These are phyloP conservation scores for Hololepta plana DNA, from an alignment of 2,888 invertebrate species.

Conservation along the genomic window DNA sequence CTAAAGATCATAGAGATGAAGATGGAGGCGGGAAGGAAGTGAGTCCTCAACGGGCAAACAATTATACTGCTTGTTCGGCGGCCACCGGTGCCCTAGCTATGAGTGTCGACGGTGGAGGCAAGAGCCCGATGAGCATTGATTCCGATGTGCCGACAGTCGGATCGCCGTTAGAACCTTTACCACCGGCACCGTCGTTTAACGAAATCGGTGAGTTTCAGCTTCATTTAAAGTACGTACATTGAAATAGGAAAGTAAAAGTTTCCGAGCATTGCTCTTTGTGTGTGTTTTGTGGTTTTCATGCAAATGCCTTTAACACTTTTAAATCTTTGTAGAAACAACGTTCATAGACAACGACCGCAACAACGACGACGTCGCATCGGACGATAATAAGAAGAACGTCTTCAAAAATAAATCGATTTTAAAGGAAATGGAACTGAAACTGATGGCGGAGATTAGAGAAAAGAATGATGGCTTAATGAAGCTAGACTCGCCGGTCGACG, in stretches of 20 bases:
- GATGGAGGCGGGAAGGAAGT: constrained; percentile 21
- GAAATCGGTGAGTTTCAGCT: constrained; percentile 18
- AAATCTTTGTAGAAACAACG: no score
- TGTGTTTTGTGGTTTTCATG: no score
- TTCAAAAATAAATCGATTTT: constrained; percentile 38
- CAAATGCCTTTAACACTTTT: no score
- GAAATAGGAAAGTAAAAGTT: no score
- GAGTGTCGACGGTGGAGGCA: constrained; percentile 22
- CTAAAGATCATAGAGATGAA: constrained; percentile 31
- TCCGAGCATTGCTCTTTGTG: no score
- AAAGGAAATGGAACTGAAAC: constrained; percentile 70
- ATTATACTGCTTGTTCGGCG: no score
- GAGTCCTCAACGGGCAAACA: constrained; percentile 23
- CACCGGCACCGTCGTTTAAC: constrained; percentile 22
- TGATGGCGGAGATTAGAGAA: constrained; percentile 72
- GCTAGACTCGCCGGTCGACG: no score
- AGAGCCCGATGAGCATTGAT: constrained; percentile 25
- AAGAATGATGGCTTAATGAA: no score
- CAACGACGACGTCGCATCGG: constrained; percentile 11
- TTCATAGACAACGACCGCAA: no score
- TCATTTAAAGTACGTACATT: no score
- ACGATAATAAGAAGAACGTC: constrained; percentile 24
- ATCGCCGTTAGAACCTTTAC: constrained; percentile 28
- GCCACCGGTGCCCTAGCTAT: constrained; percentile 25
- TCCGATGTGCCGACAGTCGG: constrained; percentile 30